Evolutionary conservation across 1,140 invertebrate species (phyloP).

Genomic region (Sarcophaga bullata): DNA sequence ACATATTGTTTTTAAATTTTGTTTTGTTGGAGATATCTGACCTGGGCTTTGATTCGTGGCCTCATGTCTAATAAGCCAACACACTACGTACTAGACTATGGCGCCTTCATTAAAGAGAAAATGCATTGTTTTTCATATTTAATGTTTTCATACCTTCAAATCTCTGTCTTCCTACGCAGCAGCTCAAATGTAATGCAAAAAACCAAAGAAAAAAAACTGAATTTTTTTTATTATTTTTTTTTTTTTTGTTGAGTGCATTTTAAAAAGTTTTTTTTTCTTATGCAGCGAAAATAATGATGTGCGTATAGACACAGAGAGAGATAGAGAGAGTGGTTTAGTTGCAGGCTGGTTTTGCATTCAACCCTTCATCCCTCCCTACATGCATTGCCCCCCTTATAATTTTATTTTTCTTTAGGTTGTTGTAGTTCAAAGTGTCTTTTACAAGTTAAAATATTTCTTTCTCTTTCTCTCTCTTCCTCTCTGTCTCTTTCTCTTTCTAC

Average conservation of each 20-base stretch:
- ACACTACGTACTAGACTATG: no score
- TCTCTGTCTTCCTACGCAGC: neutral
- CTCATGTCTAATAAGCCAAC: no score
- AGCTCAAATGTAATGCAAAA: neutral
- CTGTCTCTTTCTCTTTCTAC: neutral
- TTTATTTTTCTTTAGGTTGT: neutral
- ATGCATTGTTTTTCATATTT: neutral
- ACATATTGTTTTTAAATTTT: no score
- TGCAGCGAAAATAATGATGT: slow-evolving; percentile 23
- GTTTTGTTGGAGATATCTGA: no score
- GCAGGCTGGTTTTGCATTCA: neutral
- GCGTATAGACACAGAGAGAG: no score
- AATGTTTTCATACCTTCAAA: neutral
- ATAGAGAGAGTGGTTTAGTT: neutral
- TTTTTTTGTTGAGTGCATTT: slow-evolving; percentile 24
- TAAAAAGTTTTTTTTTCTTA: slow-evolving; percentile 19
- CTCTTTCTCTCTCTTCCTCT: neutral
- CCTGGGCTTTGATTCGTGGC: no score
- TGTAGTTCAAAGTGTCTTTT: neutral
- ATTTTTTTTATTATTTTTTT: no score
- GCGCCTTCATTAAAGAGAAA: no score
- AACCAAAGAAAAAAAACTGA: no score
- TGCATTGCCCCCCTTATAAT: neutral
- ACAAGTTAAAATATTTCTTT: neutral
- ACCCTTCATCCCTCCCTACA: neutral